Evolutionary conservation across 2,888 invertebrate species (phyloP).

Genomic region (Brenthis daphne): DNA sequence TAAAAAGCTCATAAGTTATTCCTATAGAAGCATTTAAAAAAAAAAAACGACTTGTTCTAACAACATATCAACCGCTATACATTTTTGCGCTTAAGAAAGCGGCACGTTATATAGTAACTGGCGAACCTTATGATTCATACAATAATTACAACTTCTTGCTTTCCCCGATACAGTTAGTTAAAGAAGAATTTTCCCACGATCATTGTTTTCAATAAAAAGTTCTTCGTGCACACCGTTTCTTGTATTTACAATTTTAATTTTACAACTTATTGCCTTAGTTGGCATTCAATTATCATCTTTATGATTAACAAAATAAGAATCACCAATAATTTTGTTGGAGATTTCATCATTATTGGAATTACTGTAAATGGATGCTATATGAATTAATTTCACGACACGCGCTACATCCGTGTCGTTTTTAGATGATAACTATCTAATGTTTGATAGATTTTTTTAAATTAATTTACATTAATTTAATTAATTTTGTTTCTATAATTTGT

Average conservation of each 20-base stretch:
- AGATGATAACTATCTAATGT: constrained; percentile 30
- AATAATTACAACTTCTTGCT: constrained; percentile 60
- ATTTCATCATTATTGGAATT: constrained; percentile 27
- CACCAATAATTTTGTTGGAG: not conserved
- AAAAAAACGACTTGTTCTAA: too few species aligned
- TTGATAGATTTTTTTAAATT: constrained; percentile 12
- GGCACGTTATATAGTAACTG: constrained; percentile 20
- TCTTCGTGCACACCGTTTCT: constrained; percentile 46
- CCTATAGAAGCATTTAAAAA: not conserved
- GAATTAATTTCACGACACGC: constrained; percentile 49
- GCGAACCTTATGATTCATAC: constrained; percentile 46
- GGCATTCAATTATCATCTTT: constrained; percentile 29
- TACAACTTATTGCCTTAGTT: constrained; percentile 2
- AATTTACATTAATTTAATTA: constrained; percentile 16
- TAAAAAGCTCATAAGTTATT: too few species aligned
- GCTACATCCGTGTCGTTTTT: constrained; percentile 45
- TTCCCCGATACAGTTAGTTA: constrained; percentile 62
- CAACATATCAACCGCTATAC: not conserved
- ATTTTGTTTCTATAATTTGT: not conserved
- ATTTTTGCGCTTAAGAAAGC: constrained; percentile 28
- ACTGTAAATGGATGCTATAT: constrained; percentile 46
- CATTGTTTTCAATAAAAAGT: constrained; percentile 59
- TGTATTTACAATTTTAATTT: constrained; percentile 36
- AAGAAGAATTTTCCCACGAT: constrained; percentile 67
- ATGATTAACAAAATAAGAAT: constrained; percentile 15